phyloP scores from a whole-genome alignment of 2,888 invertebrate genomes.

The Xanthorhoe spadicearia region DNA sequence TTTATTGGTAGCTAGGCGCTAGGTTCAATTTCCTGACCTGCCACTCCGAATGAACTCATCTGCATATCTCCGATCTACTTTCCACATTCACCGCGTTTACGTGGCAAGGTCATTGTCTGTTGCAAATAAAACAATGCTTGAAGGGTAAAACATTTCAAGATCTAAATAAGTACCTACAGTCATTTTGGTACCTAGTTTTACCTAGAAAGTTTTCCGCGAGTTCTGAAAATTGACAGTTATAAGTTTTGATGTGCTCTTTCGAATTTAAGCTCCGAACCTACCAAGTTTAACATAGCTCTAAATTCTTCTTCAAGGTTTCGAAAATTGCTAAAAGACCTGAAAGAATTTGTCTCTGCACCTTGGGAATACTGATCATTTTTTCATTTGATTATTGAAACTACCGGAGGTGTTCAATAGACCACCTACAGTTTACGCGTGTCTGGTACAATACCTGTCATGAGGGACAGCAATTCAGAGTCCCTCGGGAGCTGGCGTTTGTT shows the following conservation, averaged over 20 bases:
- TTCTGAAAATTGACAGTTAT: too few relatives aligned
- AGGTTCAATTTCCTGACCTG: constrained; percentile 45
- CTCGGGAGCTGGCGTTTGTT: constrained; percentile 16
- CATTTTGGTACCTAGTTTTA: too few relatives aligned
- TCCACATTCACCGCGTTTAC: constrained; percentile 9
- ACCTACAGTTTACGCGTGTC: constrained; percentile 15
- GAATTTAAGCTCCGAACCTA: too few relatives aligned
- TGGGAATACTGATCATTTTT: too few relatives aligned
- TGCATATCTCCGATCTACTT: constrained; percentile 31
- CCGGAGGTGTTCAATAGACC: constrained; percentile 8
- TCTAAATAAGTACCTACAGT: too few relatives aligned
- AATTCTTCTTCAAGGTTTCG: too few relatives aligned
- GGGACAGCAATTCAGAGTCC: constrained; percentile 15
- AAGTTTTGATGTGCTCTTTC: too few relatives aligned
- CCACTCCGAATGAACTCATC: constrained; percentile 33
- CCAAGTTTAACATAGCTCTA: too few relatives aligned
- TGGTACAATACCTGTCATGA: constrained; percentile 10
- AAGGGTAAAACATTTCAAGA: too few relatives aligned
- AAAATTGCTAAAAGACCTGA: too few relatives aligned
- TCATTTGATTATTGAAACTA: background rate
- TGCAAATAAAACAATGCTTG: background rate
- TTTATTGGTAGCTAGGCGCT: constrained; percentile 22
- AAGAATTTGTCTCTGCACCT: too few relatives aligned
- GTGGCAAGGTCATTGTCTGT: constrained; percentile 30
- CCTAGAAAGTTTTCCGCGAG: too few relatives aligned